Evolutionary conservation across 2,888 invertebrate species (phyloP), one percentile per base, ranked within the genome.

Genomic region (Hylaea fasciaria): DNA sequence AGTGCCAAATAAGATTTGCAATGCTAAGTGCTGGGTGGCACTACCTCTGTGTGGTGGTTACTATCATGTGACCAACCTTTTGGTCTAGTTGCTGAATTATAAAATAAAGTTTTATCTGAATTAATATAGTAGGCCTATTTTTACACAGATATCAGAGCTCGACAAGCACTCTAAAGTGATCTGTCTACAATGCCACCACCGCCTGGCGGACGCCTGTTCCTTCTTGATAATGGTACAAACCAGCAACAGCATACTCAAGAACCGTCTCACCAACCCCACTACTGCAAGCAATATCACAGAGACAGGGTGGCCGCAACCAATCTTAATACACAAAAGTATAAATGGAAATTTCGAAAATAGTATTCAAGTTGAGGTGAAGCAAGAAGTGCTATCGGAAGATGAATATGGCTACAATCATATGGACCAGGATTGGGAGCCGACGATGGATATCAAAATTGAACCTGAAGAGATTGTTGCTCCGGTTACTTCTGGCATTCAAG

Each of bases 391-490:
- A 22, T 84, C 88, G 0, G 91, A 89, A 50, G 83, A 85, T 13
- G 91, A 91, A 52, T 71, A 77, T 66, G 71, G 16, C 10, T 40
- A 40, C 13, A 43, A 39, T 45, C 28, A 9, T 46, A 4, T 63
- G 67, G 54, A 43, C n/a, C 43, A 59, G n/a, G 73, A 77, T 16
- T 77, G 71, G 56, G 57, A 68, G 0, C 70, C 66, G 17, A 47
- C 22, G 35, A 71, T 85, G 52, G 89, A 89, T n/a, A 89, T 91
- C 9, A 91, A 91, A 68, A 76, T 87, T 47, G 91, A 91, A 67
- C 89, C 88, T 0, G 89, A 88, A 57, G 91, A 91, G 60, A 73
- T 86, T 29, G 71, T 73, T 0, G 77, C 78, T 14, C 77, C 60
- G 0, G 55, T 16, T 12, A 2, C 76, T 14, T 58, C 72, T 22